Base-by-base conservation (phyloP, 1,140 invertebrate genomes). In the Drosophila ironensis region DNA sequence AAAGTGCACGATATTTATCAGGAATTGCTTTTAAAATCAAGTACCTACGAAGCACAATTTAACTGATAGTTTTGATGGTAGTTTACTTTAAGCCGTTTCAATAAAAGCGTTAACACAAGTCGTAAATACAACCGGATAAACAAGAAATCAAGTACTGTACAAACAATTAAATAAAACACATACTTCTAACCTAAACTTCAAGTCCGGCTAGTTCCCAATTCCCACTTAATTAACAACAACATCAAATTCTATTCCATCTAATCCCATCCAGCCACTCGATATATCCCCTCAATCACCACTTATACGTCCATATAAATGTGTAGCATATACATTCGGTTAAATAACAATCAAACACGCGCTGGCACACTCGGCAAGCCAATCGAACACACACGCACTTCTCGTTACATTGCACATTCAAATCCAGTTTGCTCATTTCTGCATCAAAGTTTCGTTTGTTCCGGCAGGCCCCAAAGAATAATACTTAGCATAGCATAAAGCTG, bases 381-480 rank as follows among this genome's bases (percentile, higher is more conserved):
- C 30, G 30, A 54, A 64, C 40, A 54, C 6, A 40, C 63, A 37
- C 64, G 11, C 37, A 44, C 33, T 67, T 38, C 38, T 16, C 30
- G 51, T 67, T 41, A 41, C 33, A 68, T 40, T 69, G 41, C 66
- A 33, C 25, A 46, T 69, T 46, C 45, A 47, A 61, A 61, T 63
- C 56, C 56, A 63, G 41, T 47, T 61, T 47, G n/a, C 41, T 63
- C 14, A 38, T 61, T 61, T 61, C 59, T 38, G 56, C 59, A 45
- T 64, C 57, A 72, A 72, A 75, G 54, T 74, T 74, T 61, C 37
- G 35, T 54, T 57, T 59, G 25, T 38, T 66, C 27, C 35, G 37
- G 37, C 50, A 17, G 16, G 45, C 53, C 70, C 68, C 45, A 63
- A 69, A 70, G 64, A 54, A 77, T 77, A 69, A 77, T 77, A 70